These are phyloP conservation scores for Nemopilema nomurai DNA, from an alignment of 30 jellyfish, hydroid and myxozoan genomes.

Conservation along the genomic window DNA sequence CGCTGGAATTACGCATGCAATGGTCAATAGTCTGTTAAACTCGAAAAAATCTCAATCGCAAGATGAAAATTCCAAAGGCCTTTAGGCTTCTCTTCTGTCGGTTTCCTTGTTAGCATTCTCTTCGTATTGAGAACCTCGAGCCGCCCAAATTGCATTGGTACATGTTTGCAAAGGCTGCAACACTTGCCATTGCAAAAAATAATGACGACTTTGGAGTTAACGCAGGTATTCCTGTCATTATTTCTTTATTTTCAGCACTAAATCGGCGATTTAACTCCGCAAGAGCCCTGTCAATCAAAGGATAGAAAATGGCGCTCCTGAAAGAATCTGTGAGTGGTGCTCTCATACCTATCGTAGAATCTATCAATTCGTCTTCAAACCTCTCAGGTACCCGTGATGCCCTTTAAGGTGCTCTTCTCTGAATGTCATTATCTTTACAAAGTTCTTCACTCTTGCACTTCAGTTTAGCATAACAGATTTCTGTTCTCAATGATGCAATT, in stretches of 20 bases:
- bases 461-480: slow-evolving; percentile 39
- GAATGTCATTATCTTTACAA: slow-evolving; percentile 33
- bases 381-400: slow-evolving; percentile 47
- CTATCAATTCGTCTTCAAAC: slow-evolving; percentile 18
- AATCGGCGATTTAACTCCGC: slow-evolving; percentile 3
- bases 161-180: slow-evolving; percentile 27
- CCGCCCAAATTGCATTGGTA: neutral
- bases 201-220: slow-evolving; percentile 24
- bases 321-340: slow-evolving; percentile 3
- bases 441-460: slow-evolving; percentile 35
- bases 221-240: slow-evolving; percentile 11
- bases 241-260: slow-evolving; percentile 16
- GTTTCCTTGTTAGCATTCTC: neutral
- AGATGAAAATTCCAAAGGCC: neutral
- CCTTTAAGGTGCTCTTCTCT: slow-evolving; percentile 35
- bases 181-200: slow-evolving; percentile 5
- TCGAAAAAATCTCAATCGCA: neutral
- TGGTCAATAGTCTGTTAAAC: neutral
- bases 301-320: slow-evolving; percentile 14
- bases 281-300: slow-evolving; percentile 15
- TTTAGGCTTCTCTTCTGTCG: neutral
- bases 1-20: slow-evolving; percentile 29
- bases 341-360: slow-evolving; percentile 18
- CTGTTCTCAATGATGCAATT: slow-evolving; percentile 26
- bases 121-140: neutral